These are phyloP conservation scores for Neomicropteryx cornuta DNA, from an alignment of 1,140 invertebrate species.

Conservation along the genomic window DNA sequence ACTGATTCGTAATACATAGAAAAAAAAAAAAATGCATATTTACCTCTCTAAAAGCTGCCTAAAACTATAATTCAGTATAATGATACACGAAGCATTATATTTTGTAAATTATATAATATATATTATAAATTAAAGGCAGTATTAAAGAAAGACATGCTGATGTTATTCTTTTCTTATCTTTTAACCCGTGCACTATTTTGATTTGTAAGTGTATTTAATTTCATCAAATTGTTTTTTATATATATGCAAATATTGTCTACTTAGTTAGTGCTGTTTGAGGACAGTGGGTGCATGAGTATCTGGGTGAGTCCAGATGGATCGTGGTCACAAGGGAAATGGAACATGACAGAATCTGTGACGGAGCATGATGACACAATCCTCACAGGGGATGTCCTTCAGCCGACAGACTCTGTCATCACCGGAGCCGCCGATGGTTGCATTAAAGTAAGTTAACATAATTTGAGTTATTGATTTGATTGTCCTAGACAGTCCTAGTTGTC, in stretches of 20 bases:
- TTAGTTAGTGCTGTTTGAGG: slow-evolving; percentile 32
- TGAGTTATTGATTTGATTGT: slow-evolving; percentile 4
- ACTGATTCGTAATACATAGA: no score
- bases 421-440: slow-evolving; percentile 31
- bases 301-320: slow-evolving; percentile 23
- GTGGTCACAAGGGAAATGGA: slow-evolving; percentile 28
- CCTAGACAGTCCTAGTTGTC: neutral
- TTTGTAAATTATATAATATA: slow-evolving; percentile 2
- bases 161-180: neutral
- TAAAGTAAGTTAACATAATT: slow-evolving; percentile 23
- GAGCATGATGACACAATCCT: slow-evolving; percentile 31
- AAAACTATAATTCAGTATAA: no score
- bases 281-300: slow-evolving; percentile 29
- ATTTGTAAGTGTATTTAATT: no score
- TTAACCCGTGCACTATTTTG: neutral
- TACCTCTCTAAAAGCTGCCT: no score
- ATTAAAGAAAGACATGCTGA: no score
- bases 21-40: no score
- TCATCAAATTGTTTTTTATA: no score
- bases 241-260: neutral
- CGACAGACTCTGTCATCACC: slow-evolving; percentile 26
- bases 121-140: neutral
- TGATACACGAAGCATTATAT: no score
- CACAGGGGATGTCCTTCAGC: slow-evolving; percentile 23
- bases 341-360: slow-evolving; percentile 19